Evolutionary conservation across 53 echinoderm and acorn worm genomes (phyloP).

Genomic region (Apostichopus leukothele): DNA sequence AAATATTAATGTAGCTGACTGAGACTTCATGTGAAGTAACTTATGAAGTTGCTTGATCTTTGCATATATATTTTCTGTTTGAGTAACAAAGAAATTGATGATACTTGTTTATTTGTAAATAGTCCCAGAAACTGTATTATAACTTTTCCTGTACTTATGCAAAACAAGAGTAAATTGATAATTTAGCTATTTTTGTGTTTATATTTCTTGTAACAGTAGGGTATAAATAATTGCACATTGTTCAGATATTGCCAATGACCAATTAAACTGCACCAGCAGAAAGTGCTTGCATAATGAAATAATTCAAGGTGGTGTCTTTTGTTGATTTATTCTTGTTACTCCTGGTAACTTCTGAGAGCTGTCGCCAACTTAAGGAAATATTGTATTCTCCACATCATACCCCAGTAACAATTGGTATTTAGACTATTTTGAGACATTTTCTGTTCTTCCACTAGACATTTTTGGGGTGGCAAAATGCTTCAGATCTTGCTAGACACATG

Average conservation of each 20-base stretch:
- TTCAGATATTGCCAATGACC: constrained; percentile 17
- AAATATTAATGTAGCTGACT: too few relatives aligned
- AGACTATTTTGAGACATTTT: too few relatives aligned
- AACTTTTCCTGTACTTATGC: constrained; percentile 41
- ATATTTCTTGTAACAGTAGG: constrained; percentile 42
- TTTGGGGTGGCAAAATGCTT: too few relatives aligned
- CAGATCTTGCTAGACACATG: too few relatives aligned
- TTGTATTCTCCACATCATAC: too few relatives aligned
- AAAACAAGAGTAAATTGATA: constrained; percentile 28
- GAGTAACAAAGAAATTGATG: background rate
- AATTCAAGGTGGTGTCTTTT: background rate
- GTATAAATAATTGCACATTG: constrained; percentile 28
- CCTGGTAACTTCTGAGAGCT: too few relatives aligned
- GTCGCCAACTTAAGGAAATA: too few relatives aligned
- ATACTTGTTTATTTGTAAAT: constrained; percentile 28
- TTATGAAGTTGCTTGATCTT: too few relatives aligned
- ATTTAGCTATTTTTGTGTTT: constrained; percentile 48
- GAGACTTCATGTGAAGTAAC: too few relatives aligned
- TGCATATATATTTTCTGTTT: too few relatives aligned
- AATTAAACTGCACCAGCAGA: constrained; percentile 25
- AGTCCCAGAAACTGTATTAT: constrained; percentile 29
- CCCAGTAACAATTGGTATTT: too few relatives aligned
- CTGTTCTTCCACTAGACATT: too few relatives aligned
- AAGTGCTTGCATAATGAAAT: constrained; percentile 19
- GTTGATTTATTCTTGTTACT: background rate